phyloP scores from a whole-genome alignment of 2,888 invertebrate genomes.

The Drosophila ezoana region DNA sequence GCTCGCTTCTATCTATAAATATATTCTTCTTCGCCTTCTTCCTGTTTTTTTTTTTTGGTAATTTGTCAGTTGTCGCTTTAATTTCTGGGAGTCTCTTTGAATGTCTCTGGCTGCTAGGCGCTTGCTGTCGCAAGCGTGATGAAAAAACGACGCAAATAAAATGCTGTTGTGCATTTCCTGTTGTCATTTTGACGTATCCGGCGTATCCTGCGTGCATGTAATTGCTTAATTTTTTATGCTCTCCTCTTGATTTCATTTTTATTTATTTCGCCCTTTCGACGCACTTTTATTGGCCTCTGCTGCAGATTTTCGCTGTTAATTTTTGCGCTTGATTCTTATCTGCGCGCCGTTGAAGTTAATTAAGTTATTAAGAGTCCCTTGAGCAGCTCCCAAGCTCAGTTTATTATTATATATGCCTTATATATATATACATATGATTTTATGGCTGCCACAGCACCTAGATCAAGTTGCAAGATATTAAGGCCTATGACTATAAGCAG shows the following conservation, averaged over 20 bases:
- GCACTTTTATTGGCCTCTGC: slow-evolving; percentile 49
- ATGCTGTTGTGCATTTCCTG: slow-evolving; percentile 69
- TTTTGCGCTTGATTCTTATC: slow-evolving; percentile 75
- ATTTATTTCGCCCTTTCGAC: slow-evolving; percentile 43
- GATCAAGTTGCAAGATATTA: slow-evolving; percentile 70
- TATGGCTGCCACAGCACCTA: slow-evolving; percentile 60
- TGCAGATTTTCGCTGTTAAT: slow-evolving; percentile 63
- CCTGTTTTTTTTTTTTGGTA: slow-evolving; percentile 29
- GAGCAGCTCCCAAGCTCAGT: slow-evolving; percentile 31
- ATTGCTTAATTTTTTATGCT: slow-evolving; percentile 69
- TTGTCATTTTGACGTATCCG: slow-evolving; percentile 36
- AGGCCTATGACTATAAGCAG: slow-evolving; percentile 6
- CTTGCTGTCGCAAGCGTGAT: slow-evolving; percentile 35
- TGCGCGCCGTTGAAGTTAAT: slow-evolving; percentile 61
- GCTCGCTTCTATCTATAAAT: neutral
- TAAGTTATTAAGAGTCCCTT: slow-evolving; percentile 72
- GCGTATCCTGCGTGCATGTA: slow-evolving; percentile 60
- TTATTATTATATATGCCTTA: slow-evolving; percentile 41
- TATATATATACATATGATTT: slow-evolving; percentile 38
- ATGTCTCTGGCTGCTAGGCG: slow-evolving; percentile 9
- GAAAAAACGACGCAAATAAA: slow-evolving; percentile 71
- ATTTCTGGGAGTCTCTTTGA: slow-evolving; percentile 54
- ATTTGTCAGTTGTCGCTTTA: slow-evolving; percentile 71
- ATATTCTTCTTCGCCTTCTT: slow-evolving; percentile 9
- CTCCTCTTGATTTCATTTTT: slow-evolving; percentile 46